phyloP scores from a whole-genome alignment of 2,113 vertebrate species.

The Phodopus roborovskii region DNA sequence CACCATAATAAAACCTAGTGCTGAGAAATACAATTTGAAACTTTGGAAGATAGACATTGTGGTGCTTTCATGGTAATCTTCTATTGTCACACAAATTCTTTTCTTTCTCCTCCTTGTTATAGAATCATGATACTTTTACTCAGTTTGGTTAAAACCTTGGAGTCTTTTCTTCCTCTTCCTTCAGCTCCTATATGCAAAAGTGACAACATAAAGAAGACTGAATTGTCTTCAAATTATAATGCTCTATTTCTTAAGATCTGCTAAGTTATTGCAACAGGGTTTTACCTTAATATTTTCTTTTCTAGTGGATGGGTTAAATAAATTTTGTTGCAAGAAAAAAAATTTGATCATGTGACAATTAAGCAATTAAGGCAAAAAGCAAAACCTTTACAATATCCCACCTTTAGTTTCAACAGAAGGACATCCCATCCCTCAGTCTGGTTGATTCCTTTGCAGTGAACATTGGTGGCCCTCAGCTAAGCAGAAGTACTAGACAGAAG shows the following conservation, averaged over 20 bases:
- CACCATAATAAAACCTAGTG: neutral
- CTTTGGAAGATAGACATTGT: neutral
- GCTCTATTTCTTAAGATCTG: neutral
- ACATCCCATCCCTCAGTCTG: neutral
- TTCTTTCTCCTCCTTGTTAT: neutral
- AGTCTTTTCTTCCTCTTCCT: neutral
- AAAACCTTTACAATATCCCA: neutral
- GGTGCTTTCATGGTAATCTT: neutral
- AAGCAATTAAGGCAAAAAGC: neutral
- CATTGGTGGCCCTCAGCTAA: neutral
- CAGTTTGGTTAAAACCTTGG: constrained; percentile 10
- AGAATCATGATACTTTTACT: neutral
- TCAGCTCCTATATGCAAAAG: neutral
- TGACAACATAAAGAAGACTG: neutral
- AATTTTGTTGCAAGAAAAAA: neutral
- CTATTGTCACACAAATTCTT: neutral
- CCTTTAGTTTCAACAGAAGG: neutral
- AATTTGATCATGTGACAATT: neutral
- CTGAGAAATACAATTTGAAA: neutral
- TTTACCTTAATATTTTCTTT: neutral
- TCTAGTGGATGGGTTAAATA: neutral
- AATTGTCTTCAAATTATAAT: neutral
- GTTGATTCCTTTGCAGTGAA: neutral
- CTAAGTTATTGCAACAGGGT: neutral
- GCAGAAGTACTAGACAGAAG: neutral